Percentiles rank a stretch among this genome's conserved stretches.
Conservation (phyloP, 2,888 invertebrate genomes). For the Lasioglossum malachurum region DNA sequence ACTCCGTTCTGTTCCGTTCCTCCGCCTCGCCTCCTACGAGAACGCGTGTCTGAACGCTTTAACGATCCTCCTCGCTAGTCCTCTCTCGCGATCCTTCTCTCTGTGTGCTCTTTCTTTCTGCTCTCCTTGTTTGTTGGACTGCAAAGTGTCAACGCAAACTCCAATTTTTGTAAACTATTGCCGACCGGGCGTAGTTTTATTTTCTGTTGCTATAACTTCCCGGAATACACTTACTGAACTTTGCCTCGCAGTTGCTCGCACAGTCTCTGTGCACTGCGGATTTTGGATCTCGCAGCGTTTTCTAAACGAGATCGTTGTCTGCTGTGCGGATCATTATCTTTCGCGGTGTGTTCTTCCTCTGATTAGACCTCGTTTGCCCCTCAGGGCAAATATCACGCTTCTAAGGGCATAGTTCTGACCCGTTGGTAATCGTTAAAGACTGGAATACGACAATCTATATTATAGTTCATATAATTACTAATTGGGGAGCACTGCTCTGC, state of each 20-base stretch:
- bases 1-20: slow-evolving; percentile 5
- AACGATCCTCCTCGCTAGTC: slow-evolving; percentile 46
- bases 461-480: neutral
- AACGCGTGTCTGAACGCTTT: slow-evolving; percentile 38
- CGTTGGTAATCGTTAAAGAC: too few relatives aligned
- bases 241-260: neutral
- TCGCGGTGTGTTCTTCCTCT: neutral
- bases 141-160: slow-evolving; percentile 1
- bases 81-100: slow-evolving; percentile 22
- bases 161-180: slow-evolving; percentile 13
- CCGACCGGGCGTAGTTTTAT: neutral
- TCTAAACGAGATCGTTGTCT: neutral
- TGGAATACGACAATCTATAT: too few relatives aligned
- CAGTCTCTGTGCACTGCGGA: neutral
- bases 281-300: neutral
- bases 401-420: neutral
- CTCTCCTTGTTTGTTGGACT: neutral
- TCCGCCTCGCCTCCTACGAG: slow-evolving; percentile 14
- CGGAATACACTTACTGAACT: neutral
- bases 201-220: neutral
- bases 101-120: neutral
- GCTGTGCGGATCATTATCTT: neutral
- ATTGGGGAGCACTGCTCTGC: neutral
- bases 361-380: neutral
- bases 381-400: neutral